Evolutionary conservation across 2,113 vertebrate genomes (phyloP), one percentile per base, ranked within the genome.

Genomic region (Carassius auratus): DNA sequence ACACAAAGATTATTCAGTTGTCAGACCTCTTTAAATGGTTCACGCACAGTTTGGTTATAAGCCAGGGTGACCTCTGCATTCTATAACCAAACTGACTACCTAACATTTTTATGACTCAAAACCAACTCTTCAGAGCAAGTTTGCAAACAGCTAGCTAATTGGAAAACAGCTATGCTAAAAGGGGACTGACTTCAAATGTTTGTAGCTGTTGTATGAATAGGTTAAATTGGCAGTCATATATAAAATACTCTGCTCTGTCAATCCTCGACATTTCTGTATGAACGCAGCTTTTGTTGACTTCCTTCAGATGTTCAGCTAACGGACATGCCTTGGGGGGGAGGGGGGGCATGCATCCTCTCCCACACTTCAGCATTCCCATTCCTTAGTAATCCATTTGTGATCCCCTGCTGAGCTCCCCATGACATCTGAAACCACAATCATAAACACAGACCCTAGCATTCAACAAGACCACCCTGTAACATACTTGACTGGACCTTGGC

Each of bases 361-460:
- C 84, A 83, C 85, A 59, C 61, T 87, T 30, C 81, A 38, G 85
- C 74, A 59, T 90, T 92, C 91, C 89, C 91, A 92, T 91, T 90
- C 87, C 81, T 84, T 75, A 19, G 85, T 92, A 92, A 93, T 92
- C 92, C 93, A 78, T 80, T 84, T 69, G 69, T 91, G 89, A 92
- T 91, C 89, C 91, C 86, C 48, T 78, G 86, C 87, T 92, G 90
- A 91, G 90, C 92, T 89, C 83, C 90, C 92, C 85, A 91, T 90
- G 92, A 93, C 94, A 94, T 86, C 86, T 85, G 88, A 93, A 91
- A 89, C 85, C 88, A 91, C 55, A 9, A 45, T 87, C 88, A 86
- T 90, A 92, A 93, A 93, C 91, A 93, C 92, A 92, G 91, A 92
- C 88, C 86, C 85, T 84, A 90, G 86, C 76, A 85, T 91, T 88